Conservation (phyloP, 1,140 invertebrate genomes). For the Aphelenchoides besseyi region DNA sequence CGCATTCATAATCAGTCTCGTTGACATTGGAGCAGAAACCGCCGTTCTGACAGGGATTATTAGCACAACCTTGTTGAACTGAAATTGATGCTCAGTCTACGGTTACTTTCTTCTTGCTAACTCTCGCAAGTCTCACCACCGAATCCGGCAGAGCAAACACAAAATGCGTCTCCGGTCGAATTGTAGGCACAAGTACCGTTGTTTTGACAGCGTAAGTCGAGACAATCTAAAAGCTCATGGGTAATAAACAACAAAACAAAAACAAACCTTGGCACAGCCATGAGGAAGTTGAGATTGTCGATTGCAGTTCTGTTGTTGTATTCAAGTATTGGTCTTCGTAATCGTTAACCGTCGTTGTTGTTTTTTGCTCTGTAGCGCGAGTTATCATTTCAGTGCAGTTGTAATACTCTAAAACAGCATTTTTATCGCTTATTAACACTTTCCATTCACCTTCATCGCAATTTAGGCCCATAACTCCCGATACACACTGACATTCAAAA, state of each 20-base stretch:
- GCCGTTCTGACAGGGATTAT: constrained; percentile 14
- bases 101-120: not conserved
- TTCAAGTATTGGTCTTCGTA: not conserved
- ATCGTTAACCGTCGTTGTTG: not conserved
- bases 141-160: not conserved
- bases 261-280: not conserved
- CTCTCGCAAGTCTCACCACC: not conserved
- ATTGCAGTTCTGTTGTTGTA: not conserved
- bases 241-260: not conserved
- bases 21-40: constrained; percentile 2
- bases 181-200: constrained; percentile 10
- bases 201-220: not conserved
- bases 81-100: not conserved
- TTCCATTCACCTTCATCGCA: constrained; percentile 1
- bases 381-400: constrained; percentile 8
- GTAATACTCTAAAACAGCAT: not conserved
- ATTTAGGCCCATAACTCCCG: constrained; percentile 1
- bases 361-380: not conserved
- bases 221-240: not conserved
- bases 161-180: not conserved
- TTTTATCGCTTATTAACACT: too few relatives aligned
- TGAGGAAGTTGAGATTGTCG: not conserved
- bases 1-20: constrained; percentile 17
- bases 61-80: not conserved
- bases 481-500: not conserved